These are phyloP conservation scores for Alfaro cultratus DNA, from an alignment of 2,797 vertebrate species.

Conservation along the genomic window DNA sequence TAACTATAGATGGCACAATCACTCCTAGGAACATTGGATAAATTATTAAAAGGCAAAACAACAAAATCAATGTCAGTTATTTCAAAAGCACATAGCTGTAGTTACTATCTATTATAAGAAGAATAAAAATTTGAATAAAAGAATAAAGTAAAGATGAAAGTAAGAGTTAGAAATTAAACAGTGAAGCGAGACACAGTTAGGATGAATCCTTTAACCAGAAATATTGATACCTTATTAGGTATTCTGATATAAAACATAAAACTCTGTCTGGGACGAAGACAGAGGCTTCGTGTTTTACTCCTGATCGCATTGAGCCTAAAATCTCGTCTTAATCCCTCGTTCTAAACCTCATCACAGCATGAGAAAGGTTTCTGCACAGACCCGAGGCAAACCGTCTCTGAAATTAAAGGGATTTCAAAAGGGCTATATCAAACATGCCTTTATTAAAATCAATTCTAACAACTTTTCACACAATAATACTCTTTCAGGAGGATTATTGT, in stretches of 20 bases:
- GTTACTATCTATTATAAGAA: not conserved
- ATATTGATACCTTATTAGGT: not conserved
- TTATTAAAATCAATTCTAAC: not conserved
- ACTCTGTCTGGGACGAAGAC: not conserved
- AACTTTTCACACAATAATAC: not conserved
- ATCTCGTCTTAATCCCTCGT: not conserved
- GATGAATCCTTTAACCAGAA: not conserved
- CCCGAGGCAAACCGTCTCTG: not conserved
- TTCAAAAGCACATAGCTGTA: not conserved
- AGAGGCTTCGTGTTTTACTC: not conserved
- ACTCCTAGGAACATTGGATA: not conserved
- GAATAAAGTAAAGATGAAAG: not conserved
- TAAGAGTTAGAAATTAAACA: not conserved
- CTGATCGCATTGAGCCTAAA: not conserved
- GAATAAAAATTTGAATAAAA: not conserved
- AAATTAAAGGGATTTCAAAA: not conserved
- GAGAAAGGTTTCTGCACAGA: not conserved
- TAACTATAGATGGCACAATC: not conserved
- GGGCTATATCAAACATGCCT: not conserved
- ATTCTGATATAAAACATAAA: not conserved
- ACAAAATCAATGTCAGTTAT: not conserved
- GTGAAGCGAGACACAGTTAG: not conserved
- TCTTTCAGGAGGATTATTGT: too few relatives aligned
- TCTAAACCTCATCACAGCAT: not conserved
- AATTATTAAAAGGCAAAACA: not conserved